Base-by-base conservation (phyloP, 35 echinoderm and acorn worm species). In the Heliocidaris tuberculata region DNA sequence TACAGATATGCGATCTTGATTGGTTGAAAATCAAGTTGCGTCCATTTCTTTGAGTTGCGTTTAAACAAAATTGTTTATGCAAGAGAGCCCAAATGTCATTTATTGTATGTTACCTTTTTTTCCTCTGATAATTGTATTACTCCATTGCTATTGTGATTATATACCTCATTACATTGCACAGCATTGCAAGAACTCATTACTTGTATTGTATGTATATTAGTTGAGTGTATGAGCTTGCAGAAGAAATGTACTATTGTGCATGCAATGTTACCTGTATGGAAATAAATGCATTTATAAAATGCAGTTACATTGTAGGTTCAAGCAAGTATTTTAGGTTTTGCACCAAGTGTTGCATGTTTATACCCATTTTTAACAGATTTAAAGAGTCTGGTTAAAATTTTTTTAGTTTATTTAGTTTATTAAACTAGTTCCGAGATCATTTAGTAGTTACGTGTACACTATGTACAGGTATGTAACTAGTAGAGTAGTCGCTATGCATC, bases 301-400 rank as follows among this genome's bases (percentile, higher is more conserved):
- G 65, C 21, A 24, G 65, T 24, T 78, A 3, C 35, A 42, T 42
- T 42, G 35, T 42, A 27, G 65, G 27, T 78, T 78, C 27, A n/a
- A 78, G 65, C 65, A 78, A 6, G 65, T 78, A n/a, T 24, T n/a
- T 78, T 24, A 27, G 1, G 0, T 78, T 24, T 78, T 78, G 65
- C 65, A 78, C 65, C 65, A 78, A 78, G 65, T n/a, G 27, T 78
- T 78, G 65, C 65, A 78, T 78, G 65, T 78, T n/a, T 78, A n/a
- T 27, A 15, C 24, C 2, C 17, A 4, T 70, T 70, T 70, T 27
- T 70, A 2, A 70, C 27, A n/a, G 27, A 78, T 78, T 42, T 42
- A 42, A n/a, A 78, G 19, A n/a, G 27, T 27, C 7, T 78, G 27
- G 65, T 78, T 7, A 6, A 27, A 78, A 19, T 24, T n/a, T 27